Base-by-base conservation (phyloP, 2,888 invertebrate species). In the Trachelus troglodyta region DNA sequence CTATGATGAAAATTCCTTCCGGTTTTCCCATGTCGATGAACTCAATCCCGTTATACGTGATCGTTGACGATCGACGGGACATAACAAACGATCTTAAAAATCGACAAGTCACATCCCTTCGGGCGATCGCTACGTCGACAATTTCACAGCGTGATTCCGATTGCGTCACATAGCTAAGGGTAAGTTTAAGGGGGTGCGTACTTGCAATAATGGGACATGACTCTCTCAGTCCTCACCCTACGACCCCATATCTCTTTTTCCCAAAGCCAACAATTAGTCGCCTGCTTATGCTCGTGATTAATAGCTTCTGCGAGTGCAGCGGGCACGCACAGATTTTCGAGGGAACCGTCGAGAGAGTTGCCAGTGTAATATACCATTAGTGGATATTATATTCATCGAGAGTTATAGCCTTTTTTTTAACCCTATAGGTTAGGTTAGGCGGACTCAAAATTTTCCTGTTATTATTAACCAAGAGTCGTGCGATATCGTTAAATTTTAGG, bases 181-280 rank as follows among this genome's bases (percentile, higher is more conserved):
- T 83, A 56, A 23, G 23, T 56, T 56, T 56, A 79, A 82, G 84
- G 85, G 85, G 86, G 86, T 85, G 82, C 79, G 82, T 79, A 75
- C 83, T 78, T 85, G 77, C 85, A 83, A 81, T 83, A 82, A 85
- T 86, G 85, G 88, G 85, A 87, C 83, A 85, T 83, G 84, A 87
- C 74, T 68, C 56, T 71, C 71, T 71, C 71, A 1, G 33, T 30
- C 71, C 34, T 69, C 15, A 56, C 73, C 74, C 33, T 69, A 74
- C 35, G 77, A 69, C 30, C 68, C 37, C 15, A 35, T 56, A 37
- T 77, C 71, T 69, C 68, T 69, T 79, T 75, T 81, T 78, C 83
- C 86, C 85, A 83, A 88, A 86, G 84, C 88, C 86, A 85, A 89
- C 89, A 90, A 90, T 90, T 90, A 90, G 89, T 88, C 88, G 87